Percentiles rank a stretch among this genome's conserved stretches.
Evolutionary conservation across 1,140 invertebrate genomes (phyloP).

Genomic region (Drosophila bocqueti): DNA sequence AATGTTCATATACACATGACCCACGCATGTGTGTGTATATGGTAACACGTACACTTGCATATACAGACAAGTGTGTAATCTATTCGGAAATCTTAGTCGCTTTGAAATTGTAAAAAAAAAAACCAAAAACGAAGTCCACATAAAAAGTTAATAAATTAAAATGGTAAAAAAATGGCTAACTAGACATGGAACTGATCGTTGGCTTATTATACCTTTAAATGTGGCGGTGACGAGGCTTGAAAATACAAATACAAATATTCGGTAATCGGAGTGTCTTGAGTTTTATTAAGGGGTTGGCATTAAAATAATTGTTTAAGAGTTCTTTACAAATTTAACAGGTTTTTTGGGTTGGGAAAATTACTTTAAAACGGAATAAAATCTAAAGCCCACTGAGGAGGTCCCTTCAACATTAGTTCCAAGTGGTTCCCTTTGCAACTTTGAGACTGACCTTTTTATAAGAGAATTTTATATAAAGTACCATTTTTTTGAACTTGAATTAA

Average conservation of each 20-base stretch:
- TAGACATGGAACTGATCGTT: conserved; percentile 12
- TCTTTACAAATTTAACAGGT: neutral
- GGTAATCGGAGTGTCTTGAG: neutral
- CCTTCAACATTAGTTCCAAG: neutral
- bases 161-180: conserved; percentile 24
- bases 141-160: conserved; percentile 22
- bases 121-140: conserved; percentile 3
- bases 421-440: neutral
- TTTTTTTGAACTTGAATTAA: neutral
- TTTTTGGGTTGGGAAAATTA: neutral
- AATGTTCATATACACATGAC: conserved; percentile 32
- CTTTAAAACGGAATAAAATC: neutral
- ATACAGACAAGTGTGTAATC: conserved; percentile 41
- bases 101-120: conserved; percentile 23
- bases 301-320: neutral
- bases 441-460: neutral
- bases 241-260: conserved; percentile 18
- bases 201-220: neutral
- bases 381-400: neutral
- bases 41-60: conserved; percentile 35
- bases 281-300: conserved; percentile 1
- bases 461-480: neutral
- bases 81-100: conserved; percentile 5
- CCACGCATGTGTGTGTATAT: conserved; percentile 7
- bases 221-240: conserved; percentile 8